Evolutionary conservation across 1,140 invertebrate genomes (phyloP), one percentile per base, ranked within the genome.

Genomic region (Caenorhabditis inopinata): DNA sequence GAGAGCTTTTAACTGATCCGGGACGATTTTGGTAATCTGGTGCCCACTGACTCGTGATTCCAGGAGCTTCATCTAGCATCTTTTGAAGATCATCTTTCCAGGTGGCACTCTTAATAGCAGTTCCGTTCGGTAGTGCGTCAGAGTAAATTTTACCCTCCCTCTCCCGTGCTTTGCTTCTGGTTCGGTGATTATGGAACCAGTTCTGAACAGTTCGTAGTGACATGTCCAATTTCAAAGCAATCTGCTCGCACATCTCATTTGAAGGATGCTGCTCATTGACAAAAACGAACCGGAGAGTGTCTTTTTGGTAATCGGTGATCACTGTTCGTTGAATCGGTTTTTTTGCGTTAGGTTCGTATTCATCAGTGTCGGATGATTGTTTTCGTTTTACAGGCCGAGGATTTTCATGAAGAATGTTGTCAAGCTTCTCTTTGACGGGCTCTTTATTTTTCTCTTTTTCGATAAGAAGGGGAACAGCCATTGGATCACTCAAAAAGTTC

Each of bases 151-250:
- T 80, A 2, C 74, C 79, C 32, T 76, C 74, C 23, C 76, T 82
- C 48, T 48, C 23, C 29, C 77, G 35, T 76, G 90, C 90, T 89
- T 99, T 99, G 86, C 98, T 91, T 74, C 97, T 92, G 95, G 98
- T 99, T 77, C 96, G 92, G 90, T 99, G 96, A 89, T 98, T 99
- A 90, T 98, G 96, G 91, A 98, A 98, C 96, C 96, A 99, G 89
- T 99, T 98, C 18, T 95, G 96, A 80, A 99, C 97, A 46, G 96
- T 98, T 83, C 96, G 92, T 12, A 95, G 93, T 1, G 95, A 95
- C n/a, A 99, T 90, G 14, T 92, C 93, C 7, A 99, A 90, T 89
- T 97, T 95, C 18, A 92, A 92, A 11, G 95, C 95, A 68, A 99
- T 91, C 85, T 96, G 96, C 89, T 98, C 96, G 47, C 98, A 97